Base-by-base conservation (phyloP, 2,888 invertebrate species). In the Xanthorhoe spadicearia region DNA sequence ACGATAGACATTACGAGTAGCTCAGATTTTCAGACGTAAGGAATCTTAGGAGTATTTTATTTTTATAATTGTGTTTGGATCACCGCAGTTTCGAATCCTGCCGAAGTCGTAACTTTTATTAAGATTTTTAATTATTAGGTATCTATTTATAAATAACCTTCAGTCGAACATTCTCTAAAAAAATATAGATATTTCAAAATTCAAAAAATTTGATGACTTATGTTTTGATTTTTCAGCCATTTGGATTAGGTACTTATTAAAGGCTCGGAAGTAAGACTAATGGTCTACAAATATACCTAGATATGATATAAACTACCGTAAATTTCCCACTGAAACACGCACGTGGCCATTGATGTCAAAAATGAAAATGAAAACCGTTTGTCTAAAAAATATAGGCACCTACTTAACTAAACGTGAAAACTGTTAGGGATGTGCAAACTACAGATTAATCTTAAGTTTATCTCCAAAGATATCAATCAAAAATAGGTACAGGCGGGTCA, bases 401-500 rank as follows among this genome's bases (percentile, higher is more conserved):
- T n/a, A n/a, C n/a, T n/a, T n/a, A 43, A 43, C 0, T 2, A 43
- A 13, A 4, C 10, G 9, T 43, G 2, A 10, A 38, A 43, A 13
- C 13, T 43, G 13, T 6, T 32, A n/a, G n/a, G n/a, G n/a, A 32
- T 32, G 2, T 38, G 1, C 38, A 38, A 43, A 43, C 32, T 32
- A 43, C 38, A 43, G 13, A 43, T 10, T 13, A 43, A 43, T 43
- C 1, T 43, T 13, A 43, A 43, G 38, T 43, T 43, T 43, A 43
- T 43, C 13, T 48, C 8, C 17, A 59, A 49, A 53, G 53, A 23
- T 64, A 65, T 65, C 19, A 61, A 61, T 56, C 17, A 57, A 46
- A 51, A 5, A 28, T 13, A n/a, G 64, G 54, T 32, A 17, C 49
- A 49, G 56, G 64, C 51, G 65, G 66, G 66, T 63, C 69, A 52